These are phyloP conservation scores for Eueides isabella DNA, from an alignment of 1,140 invertebrate genomes.

Conservation along the genomic window DNA sequence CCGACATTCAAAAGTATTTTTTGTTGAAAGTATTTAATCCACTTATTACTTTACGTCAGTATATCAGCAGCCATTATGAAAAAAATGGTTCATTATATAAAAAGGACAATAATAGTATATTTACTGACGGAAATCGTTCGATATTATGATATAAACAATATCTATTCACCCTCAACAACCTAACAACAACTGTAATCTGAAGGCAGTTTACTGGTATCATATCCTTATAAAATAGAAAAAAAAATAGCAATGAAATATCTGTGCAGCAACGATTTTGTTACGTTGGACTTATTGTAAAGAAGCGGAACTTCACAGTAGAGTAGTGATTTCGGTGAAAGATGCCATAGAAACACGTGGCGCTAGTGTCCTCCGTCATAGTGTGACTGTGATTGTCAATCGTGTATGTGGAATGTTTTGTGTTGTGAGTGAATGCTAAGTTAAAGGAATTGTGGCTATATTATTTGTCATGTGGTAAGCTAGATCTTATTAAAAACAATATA, in stretches of 20 bases:
- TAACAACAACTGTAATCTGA: too few species aligned
- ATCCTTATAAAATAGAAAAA: too few species aligned
- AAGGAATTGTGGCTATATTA: slow-evolving; percentile 56
- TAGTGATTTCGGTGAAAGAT: slow-evolving; percentile 36
- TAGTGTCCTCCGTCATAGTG: slow-evolving; percentile 55
- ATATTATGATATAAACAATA: too few species aligned
- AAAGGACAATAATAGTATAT: too few species aligned
- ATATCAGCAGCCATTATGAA: too few species aligned
- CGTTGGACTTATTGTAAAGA: slow-evolving; percentile 35
- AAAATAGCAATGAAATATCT: not conserved
- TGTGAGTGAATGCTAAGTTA: slow-evolving; percentile 68
- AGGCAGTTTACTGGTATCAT: too few species aligned
- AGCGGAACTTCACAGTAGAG: slow-evolving; percentile 41
- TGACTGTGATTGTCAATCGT: slow-evolving; percentile 67
- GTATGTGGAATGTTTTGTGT: slow-evolving; percentile 78
- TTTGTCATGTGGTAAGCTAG: slow-evolving; percentile 75
- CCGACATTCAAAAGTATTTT: too few species aligned
- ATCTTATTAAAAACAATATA: slow-evolving; percentile 7
- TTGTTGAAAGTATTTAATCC: too few species aligned
- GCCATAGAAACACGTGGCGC: slow-evolving; percentile 59
- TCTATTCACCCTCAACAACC: too few species aligned
- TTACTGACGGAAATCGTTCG: too few species aligned
- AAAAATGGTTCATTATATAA: too few species aligned
- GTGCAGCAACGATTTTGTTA: slow-evolving; percentile 2
- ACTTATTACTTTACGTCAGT: too few species aligned